Evolutionary conservation across 2,113 vertebrate genomes (phyloP), one percentile per base, ranked within the genome.

Genomic region (Aegypius monachus): DNA sequence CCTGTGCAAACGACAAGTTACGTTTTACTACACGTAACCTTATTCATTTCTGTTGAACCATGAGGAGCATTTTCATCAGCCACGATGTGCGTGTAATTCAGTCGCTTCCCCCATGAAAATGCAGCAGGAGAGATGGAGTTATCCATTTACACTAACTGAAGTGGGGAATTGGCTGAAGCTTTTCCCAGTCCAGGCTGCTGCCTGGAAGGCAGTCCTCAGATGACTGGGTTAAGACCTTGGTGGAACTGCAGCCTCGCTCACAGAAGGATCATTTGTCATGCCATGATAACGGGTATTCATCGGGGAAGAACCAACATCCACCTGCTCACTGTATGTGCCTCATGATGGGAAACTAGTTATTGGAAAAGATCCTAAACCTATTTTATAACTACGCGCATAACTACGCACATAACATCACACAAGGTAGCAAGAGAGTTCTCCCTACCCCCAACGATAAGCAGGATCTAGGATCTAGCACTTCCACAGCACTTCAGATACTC

Each of bases 41-140:
- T 25, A 23, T 31, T 53, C 20, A 4, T 38, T 63, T 38, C 80
- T 61, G 45, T 2, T 21, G 40, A n/a, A 31, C 16, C 27, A 0
- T 7, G 52, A 86, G 70, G 59, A 40, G 34, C 7, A 3, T 65
- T 43, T 70, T 21, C 58, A 21, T 3, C 70, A 9, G 27, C 34
- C 55, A 9, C 3, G 3, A 13, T 0, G 55, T 1, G 22, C 2
- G 1, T 1, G 32, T 17, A 22, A 31, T 32, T 31, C 31, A 1
- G 72, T 7, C 1, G 12, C 50, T 36, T 47, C 47, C n/a, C 43
- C 56, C 55, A 4, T 0, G 16, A 34, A 34, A 22, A 16, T 1
- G 10, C 67, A 26, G 66, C 20, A 4, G 23, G 43, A 83, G n/a
- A 36, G 40, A 16, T 2, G 81, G 89, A n/a, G 63, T 6, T 13